These are phyloP conservation scores for Drosophila gaucha DNA, from an alignment of 2,888 invertebrate species.

Conservation along the genomic window DNA sequence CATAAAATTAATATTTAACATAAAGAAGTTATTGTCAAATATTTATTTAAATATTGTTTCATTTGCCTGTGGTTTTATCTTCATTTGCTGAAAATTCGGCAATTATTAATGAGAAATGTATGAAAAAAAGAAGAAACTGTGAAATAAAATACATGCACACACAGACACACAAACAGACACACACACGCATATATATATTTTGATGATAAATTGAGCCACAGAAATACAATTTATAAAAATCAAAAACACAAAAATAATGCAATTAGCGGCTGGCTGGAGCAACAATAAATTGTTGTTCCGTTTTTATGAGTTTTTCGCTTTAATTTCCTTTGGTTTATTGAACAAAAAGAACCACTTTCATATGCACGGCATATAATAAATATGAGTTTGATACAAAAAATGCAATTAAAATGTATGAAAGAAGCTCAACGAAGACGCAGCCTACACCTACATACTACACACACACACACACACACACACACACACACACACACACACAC, in stretches of 20 bases:
- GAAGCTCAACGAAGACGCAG: constrained; percentile 55
- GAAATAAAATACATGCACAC: neutral
- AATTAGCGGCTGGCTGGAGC: constrained; percentile 60
- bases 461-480: neutral
- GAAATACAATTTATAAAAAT: constrained; percentile 67
- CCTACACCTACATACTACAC: constrained; percentile 7
- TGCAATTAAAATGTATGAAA: constrained; percentile 75
- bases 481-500: neutral
- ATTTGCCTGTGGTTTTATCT: neutral
- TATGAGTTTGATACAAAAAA: constrained; percentile 72
- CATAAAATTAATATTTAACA: neutral
- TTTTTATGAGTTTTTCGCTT: constrained; percentile 72
- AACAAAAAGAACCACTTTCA: neutral
- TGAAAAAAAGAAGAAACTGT: too few species aligned
- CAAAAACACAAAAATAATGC: constrained; percentile 70
- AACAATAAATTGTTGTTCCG: constrained; percentile 56
- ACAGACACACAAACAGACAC: neutral
- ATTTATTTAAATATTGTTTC: constrained; percentile 11
- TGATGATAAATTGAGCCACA: constrained; percentile 15
- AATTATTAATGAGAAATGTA: constrained; percentile 15
- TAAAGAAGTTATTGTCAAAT: constrained; percentile 1
- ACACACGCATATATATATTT: constrained; percentile 1
- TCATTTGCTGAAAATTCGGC: constrained; percentile 1
- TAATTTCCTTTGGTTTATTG: constrained; percentile 73
- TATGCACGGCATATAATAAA: constrained; percentile 48